Evolutionary conservation across 2,888 invertebrate genomes (phyloP).

Genomic region (Tanypteryx hageni): DNA sequence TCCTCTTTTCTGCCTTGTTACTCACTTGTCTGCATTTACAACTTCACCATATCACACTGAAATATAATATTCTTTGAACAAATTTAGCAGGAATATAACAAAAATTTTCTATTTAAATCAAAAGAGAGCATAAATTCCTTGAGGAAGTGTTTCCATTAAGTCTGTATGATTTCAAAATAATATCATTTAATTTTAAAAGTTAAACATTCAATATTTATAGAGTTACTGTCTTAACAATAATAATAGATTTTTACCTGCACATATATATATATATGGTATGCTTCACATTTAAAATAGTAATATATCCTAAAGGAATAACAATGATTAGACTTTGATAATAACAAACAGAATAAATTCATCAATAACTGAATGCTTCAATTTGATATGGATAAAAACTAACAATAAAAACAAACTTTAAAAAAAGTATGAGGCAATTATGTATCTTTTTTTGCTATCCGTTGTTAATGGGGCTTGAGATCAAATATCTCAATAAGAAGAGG

Average conservation of each 20-base stretch:
- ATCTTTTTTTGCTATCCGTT: not conserved
- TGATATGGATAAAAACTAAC: not conserved
- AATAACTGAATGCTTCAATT: not conserved
- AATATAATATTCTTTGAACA: too few species aligned
- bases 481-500: slow-evolving; percentile 96
- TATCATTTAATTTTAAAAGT: not conserved
- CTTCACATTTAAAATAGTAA: not conserved
- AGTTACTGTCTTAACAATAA: not conserved
- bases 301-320: slow-evolving; percentile 8
- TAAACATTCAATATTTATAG: slow-evolving; percentile 15
- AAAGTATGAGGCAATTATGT: not conserved
- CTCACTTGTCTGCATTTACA: too few species aligned
- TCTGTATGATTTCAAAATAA: not conserved
- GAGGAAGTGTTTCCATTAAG: not conserved
- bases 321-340: not conserved
- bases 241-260: not conserved
- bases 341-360: not conserved
- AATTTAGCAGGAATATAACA: too few species aligned
- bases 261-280: not conserved
- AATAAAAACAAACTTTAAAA: slow-evolving; percentile 42
- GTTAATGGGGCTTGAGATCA: slow-evolving; percentile 83
- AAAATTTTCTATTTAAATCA: not conserved
- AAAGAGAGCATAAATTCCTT: not conserved
- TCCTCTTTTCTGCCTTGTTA: too few species aligned
- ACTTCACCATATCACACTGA: too few species aligned